phyloP scores from a whole-genome alignment of 2,888 invertebrate species.

The Drosophila subsilvestris region DNA sequence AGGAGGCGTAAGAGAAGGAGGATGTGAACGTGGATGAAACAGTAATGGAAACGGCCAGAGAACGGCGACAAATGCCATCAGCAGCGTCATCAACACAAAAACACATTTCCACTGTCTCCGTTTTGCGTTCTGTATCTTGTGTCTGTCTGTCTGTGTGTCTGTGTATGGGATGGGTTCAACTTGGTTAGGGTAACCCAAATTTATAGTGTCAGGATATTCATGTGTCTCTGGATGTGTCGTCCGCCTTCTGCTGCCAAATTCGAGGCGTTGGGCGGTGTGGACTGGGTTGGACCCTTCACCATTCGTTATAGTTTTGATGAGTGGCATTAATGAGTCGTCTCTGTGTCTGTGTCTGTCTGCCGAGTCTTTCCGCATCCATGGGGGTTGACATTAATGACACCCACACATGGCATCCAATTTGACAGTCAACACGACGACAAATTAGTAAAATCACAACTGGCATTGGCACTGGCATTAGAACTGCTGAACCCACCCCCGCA shows the following conservation, averaged over 20 bases:
- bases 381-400: conserved; percentile 73
- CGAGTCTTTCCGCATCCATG: background rate
- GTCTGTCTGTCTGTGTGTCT: background rate
- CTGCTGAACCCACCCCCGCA: background rate
- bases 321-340: conserved; percentile 79
- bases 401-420: conserved; percentile 77
- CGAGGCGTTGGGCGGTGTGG: background rate
- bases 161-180: background rate
- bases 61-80: conserved; percentile 70
- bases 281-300: conserved; percentile 47
- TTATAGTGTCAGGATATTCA: conserved; percentile 75
- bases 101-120: conserved; percentile 17
- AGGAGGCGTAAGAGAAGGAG: conserved; percentile 38
- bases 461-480: conserved; percentile 4
- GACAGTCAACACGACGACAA: conserved; percentile 74
- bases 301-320: conserved; percentile 79
- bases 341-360: conserved; percentile 55
- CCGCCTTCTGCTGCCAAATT: conserved; percentile 19
- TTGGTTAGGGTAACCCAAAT: conserved; percentile 40
- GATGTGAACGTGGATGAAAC: conserved; percentile 15
- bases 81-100: conserved; percentile 43
- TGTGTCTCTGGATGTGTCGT: conserved; percentile 41
- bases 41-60: conserved; percentile 36
- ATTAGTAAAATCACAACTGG: conserved; percentile 76
- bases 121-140: conserved; percentile 8